These are phyloP conservation scores for Dasyurus viverrinus DNA, from an alignment of 2,113 vertebrate species.

Conservation along the genomic window DNA sequence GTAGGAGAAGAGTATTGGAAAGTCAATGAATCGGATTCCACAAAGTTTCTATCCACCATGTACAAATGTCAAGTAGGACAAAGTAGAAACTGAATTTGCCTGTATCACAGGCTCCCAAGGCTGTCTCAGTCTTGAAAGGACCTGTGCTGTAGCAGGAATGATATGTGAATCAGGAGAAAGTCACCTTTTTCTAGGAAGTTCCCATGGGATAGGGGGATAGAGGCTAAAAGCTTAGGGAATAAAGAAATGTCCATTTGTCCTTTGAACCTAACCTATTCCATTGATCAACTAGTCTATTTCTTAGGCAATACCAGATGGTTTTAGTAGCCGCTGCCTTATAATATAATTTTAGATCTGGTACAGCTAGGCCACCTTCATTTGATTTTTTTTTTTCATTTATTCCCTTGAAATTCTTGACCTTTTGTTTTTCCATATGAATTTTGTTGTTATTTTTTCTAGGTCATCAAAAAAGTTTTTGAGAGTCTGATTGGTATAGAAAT, in stretches of 20 bases:
- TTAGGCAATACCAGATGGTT: too few species aligned
- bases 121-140: neutral
- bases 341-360: too few species aligned
- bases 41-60: neutral
- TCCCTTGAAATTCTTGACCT: too few species aligned
- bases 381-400: too few species aligned
- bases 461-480: too few species aligned
- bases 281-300: too few species aligned
- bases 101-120: neutral
- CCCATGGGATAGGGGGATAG: neutral
- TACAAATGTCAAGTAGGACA: neutral
- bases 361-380: too few species aligned
- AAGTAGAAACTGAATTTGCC: neutral
- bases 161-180: neutral
- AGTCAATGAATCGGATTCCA: neutral
- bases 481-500: too few species aligned
- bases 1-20: neutral
- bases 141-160: neutral
- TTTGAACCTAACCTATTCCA: too few species aligned
- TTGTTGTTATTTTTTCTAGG: too few species aligned
- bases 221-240: neutral
- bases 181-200: neutral
- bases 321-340: too few species aligned
- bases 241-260: neutral
- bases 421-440: too few species aligned